Evolutionary conservation across 2,797 vertebrate species (phyloP).

Genomic region (Sebastiscus tertius): DNA sequence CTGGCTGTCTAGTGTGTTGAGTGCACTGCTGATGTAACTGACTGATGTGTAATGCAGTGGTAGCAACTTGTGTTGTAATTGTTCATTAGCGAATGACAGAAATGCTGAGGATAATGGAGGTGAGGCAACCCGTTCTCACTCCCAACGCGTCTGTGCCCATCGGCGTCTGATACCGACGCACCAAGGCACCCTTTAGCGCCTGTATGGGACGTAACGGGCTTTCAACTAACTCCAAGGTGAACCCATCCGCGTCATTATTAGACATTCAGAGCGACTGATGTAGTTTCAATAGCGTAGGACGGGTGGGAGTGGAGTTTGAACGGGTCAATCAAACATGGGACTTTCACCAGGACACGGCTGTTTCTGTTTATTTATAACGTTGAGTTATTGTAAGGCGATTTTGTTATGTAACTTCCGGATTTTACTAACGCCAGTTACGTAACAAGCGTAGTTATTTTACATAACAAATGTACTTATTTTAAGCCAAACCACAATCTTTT

Average conservation of each 20-base stretch:
- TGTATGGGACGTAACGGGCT: background rate
- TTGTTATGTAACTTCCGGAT: background rate
- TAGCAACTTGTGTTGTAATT: background rate
- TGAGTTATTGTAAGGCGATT: background rate
- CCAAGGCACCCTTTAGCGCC: too few relatives aligned
- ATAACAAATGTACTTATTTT: background rate
- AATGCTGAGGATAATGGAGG: background rate
- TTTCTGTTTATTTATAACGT: background rate
- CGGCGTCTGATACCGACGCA: too few relatives aligned
- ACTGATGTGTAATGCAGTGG: background rate
- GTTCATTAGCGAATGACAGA: background rate
- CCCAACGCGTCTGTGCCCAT: too few relatives aligned
- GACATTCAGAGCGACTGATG: background rate
- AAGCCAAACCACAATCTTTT: background rate
- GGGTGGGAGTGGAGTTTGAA: background rate
- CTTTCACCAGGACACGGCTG: too few relatives aligned
- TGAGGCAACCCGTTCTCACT: background rate
- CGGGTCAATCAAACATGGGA: background rate
- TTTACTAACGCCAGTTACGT: too few relatives aligned
- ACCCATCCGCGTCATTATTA: background rate
- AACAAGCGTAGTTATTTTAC: background rate
- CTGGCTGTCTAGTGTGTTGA: background rate
- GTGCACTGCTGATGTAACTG: background rate
- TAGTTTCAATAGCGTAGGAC: background rate
- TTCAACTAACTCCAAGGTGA: background rate